These are phyloP conservation scores for Lampropteryx suffumata DNA, from an alignment of 2,888 invertebrate genomes.

Conservation along the genomic window DNA sequence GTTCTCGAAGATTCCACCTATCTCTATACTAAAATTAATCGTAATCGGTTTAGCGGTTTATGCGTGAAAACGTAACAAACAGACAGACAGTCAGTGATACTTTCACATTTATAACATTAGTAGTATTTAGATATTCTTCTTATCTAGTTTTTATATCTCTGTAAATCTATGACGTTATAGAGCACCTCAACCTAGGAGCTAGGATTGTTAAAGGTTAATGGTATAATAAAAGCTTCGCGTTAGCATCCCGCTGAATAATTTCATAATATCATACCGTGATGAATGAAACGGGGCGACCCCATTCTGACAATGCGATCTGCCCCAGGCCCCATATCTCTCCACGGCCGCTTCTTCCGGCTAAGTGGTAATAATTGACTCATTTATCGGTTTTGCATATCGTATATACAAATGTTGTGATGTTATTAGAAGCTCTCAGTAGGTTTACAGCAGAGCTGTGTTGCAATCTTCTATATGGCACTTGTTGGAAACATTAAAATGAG, in stretches of 20 bases:
- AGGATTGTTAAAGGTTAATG: constrained; percentile 25
- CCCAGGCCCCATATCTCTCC: constrained; percentile 35
- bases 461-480: neutral
- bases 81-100: too few species aligned
- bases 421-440: constrained; percentile 48
- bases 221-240: constrained; percentile 28
- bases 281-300: constrained; percentile 33
- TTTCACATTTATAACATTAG: too few species aligned
- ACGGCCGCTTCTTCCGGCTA: constrained; percentile 27
- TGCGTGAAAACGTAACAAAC: too few species aligned
- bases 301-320: constrained; percentile 33
- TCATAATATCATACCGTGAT: constrained; percentile 33
- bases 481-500: too few species aligned
- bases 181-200: too few species aligned
- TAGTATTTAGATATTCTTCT: too few species aligned
- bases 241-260: constrained; percentile 28
- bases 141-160: too few species aligned
- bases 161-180: too few species aligned
- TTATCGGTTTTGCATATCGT: constrained; percentile 31
- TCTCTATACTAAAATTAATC: too few species aligned
- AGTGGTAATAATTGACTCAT: constrained; percentile 40
- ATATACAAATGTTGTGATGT: constrained; percentile 39
- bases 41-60: too few species aligned
- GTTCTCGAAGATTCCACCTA: too few species aligned
- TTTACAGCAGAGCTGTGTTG: constrained; percentile 21